A percentile compares a stretch with the other conserved stretches of the same genome.
Evolutionary conservation across 2,113 vertebrate genomes (phyloP).

Genomic region (Platichthys stellatus): DNA sequence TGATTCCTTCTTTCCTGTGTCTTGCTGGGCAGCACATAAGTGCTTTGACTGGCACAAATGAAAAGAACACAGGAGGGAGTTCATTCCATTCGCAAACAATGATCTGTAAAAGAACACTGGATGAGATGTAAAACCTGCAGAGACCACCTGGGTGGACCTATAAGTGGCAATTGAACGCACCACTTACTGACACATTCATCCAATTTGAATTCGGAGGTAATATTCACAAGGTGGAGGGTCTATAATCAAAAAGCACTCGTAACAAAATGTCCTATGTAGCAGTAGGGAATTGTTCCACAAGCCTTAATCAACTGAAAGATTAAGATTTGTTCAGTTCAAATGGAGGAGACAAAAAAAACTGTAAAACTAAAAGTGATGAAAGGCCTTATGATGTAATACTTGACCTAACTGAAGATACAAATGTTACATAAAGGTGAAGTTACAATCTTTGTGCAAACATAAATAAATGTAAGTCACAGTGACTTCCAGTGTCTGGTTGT

Average conservation of each 20-base stretch:
- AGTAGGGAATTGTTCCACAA: constrained; percentile 7
- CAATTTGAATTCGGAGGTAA: constrained; percentile 55
- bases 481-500: too few relatives aligned
- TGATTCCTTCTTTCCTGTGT: constrained; percentile 47
- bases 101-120: constrained; percentile 64
- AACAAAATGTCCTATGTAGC: constrained; percentile 8
- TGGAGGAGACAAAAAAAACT: not conserved
- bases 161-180: constrained; percentile 73
- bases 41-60: constrained; percentile 62
- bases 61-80: constrained; percentile 58
- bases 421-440: not conserved
- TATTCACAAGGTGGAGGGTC: constrained; percentile 33
- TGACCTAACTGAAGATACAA: not conserved
- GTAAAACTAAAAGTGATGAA: too few relatives aligned
- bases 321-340: not conserved
- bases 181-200: constrained; percentile 66
- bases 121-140: constrained; percentile 64
- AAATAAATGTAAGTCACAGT: too few relatives aligned
- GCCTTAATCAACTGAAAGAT: constrained; percentile 17
- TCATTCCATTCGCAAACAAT: constrained; percentile 65
- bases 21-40: constrained; percentile 61
- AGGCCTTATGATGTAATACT: not conserved
- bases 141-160: constrained; percentile 62
- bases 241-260: constrained; percentile 31
- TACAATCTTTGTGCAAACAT: not conserved